phyloP scores from a whole-genome alignment of 1,140 invertebrate species.

The Apis mellifera region Amel_HAv3.1 CM009934.2:4949501-4950000 shows the following conservation, averaged over 20 bases:
- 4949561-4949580: not conserved
- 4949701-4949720: conserved; percentile 42
- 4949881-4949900: too few species aligned
- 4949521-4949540: conserved; percentile 20
- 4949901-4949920: too few species aligned
- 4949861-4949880: too few species aligned
- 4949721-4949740: not conserved
- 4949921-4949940: too few species aligned
- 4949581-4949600: conserved; percentile 27
- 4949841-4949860: conserved; percentile 1
- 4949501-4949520: not conserved
- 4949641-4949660: conserved; percentile 36
- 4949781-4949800: not conserved
- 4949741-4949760: not conserved
- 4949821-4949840: not conserved
- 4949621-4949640: conserved; percentile 41
- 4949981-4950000: too few species aligned
- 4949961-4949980: too few species aligned
- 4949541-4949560: conserved; percentile 25
- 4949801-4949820: too few species aligned
- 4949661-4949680: conserved; percentile 45
- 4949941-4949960: too few species aligned
- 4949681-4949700: conserved; percentile 49
- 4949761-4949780: not conserved
- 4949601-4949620: conserved; percentile 48